Conservation (phyloP, 2,888 invertebrate species). For the Augochlorella aurata region DNA sequence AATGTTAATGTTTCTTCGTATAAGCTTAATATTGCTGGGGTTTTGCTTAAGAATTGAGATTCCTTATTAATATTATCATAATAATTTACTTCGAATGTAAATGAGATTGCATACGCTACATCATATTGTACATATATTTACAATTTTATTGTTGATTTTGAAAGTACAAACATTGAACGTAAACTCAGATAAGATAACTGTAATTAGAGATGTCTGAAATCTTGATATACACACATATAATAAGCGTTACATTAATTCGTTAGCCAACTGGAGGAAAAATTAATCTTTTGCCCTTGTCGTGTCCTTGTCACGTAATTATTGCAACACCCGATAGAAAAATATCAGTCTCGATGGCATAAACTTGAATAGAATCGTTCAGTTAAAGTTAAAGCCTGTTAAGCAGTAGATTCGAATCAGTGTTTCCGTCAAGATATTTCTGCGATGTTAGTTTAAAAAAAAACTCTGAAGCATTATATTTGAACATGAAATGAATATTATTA, state of each 20-base stretch:
- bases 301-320: background rate
- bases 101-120: background rate
- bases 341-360: background rate
- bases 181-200: no score
- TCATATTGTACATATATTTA: background rate
- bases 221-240: no score
- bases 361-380: conserved; percentile 20
- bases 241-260: background rate
- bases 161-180: no score
- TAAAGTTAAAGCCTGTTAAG: background rate
- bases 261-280: background rate
- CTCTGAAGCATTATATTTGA: background rate
- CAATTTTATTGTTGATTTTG: no score
- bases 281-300: background rate
- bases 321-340: conserved; percentile 40
- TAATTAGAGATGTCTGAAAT: no score
- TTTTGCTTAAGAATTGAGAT: background rate
- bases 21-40: no score
- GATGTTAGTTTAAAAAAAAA: background rate
- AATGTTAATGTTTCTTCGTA: no score
- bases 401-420: background rate
- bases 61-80: background rate
- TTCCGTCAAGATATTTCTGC: background rate
- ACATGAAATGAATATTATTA: background rate
- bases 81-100: background rate